Percentiles rank a stretch among this genome's conserved stretches.
These are phyloP conservation scores for Automeris io DNA, from an alignment of 2,888 invertebrate species.

Conservation along the genomic window DNA sequence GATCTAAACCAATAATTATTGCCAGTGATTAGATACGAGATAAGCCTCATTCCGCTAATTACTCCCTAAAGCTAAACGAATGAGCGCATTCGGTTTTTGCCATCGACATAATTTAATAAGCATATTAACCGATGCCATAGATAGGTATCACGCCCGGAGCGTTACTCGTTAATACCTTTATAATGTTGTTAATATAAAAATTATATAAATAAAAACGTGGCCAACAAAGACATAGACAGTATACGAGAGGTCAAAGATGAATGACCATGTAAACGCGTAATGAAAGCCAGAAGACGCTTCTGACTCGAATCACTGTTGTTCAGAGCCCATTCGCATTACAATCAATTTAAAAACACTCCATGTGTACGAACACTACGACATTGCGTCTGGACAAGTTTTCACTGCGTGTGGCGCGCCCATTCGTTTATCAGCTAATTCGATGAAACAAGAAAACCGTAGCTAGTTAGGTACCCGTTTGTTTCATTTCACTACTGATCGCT, in stretches of 20 bases:
- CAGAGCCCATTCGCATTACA: conserved; percentile 65
- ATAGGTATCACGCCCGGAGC: conserved; percentile 59
- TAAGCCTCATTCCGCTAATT: conserved; percentile 72
- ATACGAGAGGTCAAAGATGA: conserved; percentile 66
- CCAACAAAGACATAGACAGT: conserved; percentile 35
- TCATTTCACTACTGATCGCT: conserved; percentile 41
- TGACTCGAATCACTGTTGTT: conserved; percentile 63
- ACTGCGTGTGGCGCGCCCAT: conserved; percentile 57
- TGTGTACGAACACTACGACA: conserved; percentile 49
- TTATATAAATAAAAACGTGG: conserved; percentile 37
- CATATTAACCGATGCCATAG: conserved; percentile 71
- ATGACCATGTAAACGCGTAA: conserved; percentile 66
- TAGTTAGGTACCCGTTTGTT: conserved; percentile 37
- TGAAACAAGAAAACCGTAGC: conserved; percentile 44
- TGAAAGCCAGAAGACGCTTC: conserved; percentile 57
- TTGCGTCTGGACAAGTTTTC: conserved; percentile 50
- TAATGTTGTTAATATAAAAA: conserved; percentile 44
- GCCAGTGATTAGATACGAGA: conserved; percentile 66
- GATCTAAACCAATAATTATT: conserved; percentile 66
- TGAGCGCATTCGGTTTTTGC: conserved; percentile 59
- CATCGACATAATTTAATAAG: conserved; percentile 74
- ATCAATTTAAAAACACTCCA: conserved; percentile 65
- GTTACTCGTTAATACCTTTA: conserved; percentile 57
- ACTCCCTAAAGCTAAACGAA: conserved; percentile 75
- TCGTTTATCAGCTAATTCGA: conserved; percentile 46